phyloP scores from a whole-genome alignment of 1,140 invertebrate genomes.

The Brachionus plicatilis region DNA sequence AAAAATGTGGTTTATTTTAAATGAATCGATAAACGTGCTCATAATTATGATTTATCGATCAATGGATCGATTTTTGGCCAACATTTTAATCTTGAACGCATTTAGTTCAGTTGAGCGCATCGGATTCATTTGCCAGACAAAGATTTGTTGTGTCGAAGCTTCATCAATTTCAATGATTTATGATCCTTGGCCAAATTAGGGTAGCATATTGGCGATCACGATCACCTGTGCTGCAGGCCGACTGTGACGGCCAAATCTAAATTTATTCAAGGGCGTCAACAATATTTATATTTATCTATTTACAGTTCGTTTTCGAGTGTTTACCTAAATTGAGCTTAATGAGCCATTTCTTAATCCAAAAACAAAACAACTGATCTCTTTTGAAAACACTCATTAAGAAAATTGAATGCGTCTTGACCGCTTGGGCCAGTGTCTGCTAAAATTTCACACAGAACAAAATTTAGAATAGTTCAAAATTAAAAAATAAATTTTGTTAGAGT shows the following conservation, averaged over 20 bases:
- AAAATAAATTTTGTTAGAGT: not conserved
- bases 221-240: not conserved
- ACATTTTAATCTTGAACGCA: not conserved
- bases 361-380: not conserved
- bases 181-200: not conserved
- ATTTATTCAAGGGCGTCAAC: not conserved
- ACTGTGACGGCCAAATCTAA: not conserved
- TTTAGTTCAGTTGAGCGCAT: not conserved
- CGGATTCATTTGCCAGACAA: not conserved
- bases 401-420: not conserved
- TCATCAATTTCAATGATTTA: not conserved
- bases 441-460: not conserved
- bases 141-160: not conserved
- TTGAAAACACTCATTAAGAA: not conserved
- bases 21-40: not conserved
- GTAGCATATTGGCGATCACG: not conserved
- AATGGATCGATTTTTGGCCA: not conserved
- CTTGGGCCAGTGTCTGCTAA: not conserved
- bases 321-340: not conserved
- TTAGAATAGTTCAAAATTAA: not conserved
- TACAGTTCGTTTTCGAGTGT: not conserved
- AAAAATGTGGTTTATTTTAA: not conserved
- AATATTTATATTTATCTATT: not conserved
- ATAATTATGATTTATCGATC: slow-evolving; percentile 19
- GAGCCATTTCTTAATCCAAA: not conserved